Evolutionary conservation across 2,797 vertebrate species (phyloP).

Genomic region (Sebastes minor): DNA sequence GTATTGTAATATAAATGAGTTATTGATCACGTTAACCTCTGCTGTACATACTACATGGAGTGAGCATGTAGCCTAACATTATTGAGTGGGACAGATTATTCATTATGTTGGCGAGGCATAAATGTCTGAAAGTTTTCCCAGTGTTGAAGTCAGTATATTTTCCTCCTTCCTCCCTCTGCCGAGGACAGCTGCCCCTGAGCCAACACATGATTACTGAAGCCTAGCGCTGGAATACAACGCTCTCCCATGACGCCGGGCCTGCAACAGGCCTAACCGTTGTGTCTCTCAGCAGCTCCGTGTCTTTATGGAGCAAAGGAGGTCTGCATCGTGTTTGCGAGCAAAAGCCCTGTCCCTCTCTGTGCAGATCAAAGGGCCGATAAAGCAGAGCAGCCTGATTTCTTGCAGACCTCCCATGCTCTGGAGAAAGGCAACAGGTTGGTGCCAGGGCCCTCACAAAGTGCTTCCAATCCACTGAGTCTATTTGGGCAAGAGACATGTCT

Average conservation of each 20-base stretch:
- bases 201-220: slow-evolving; percentile 74
- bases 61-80: slow-evolving; percentile 50
- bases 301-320: slow-evolving; percentile 37
- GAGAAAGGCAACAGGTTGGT: slow-evolving; percentile 71
- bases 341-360: slow-evolving; percentile 38
- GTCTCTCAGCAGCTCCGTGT: slow-evolving; percentile 48
- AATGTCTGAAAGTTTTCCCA: slow-evolving; percentile 79
- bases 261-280: slow-evolving; percentile 43
- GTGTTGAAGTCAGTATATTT: slow-evolving; percentile 77
- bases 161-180: slow-evolving; percentile 61
- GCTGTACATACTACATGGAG: slow-evolving; percentile 28
- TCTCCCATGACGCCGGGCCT: slow-evolving; percentile 56
- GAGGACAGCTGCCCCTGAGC: slow-evolving; percentile 67
- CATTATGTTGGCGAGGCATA: slow-evolving; percentile 75
- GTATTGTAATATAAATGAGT: slow-evolving; percentile 6
- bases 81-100: slow-evolving; percentile 78
- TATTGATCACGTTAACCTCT: slow-evolving; percentile 29
- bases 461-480: slow-evolving; percentile 69
- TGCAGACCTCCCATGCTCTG: slow-evolving; percentile 67
- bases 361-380: slow-evolving; percentile 59
- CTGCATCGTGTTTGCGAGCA: slow-evolving; percentile 61
- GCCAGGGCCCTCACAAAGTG: slow-evolving; percentile 64
- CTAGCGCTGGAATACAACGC: slow-evolving; percentile 59
- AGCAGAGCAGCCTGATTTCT: slow-evolving; percentile 55
- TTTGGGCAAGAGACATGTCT: slow-evolving; percentile 73